Base-by-base conservation (phyloP, 2,113 vertebrate genomes). In the Rhagologus leucostigma region DNA sequence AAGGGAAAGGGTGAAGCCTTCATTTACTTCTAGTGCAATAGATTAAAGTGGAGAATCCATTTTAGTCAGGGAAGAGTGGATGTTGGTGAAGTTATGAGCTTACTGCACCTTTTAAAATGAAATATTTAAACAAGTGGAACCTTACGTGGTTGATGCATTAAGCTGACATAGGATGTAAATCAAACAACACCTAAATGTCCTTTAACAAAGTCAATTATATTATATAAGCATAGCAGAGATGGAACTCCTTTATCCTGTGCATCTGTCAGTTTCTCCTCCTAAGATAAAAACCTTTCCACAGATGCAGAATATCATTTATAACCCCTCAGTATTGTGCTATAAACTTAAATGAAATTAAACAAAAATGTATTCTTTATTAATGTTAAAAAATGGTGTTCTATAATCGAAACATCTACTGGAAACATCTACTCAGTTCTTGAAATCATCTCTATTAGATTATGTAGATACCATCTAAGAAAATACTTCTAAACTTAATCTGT, bases 371-470 rank as follows among this genome's bases (percentile, higher is more conserved):
- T 94, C 89, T 91, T 94, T 94, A 76, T 92, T 95, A 96, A 93
- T 81, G 79, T 76, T 65, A 63, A n/a, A 84, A 93, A 92, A 93
- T 65, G 59, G 16, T 39, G 35, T 95, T 53, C 11, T 44, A 24
- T 80, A 96, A 93, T 92, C 57, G 8, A 69, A 92, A 13, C 89
- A 70, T 94, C 71, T 94, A 24, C 94, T 88, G 90, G 94, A 96
- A 97, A 86, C 92, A 80, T 91, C 96, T 69, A 95, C 77, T 68
- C 94, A 57, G 62, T 75, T 97, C 94, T 96, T 97, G 97, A 98
- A 98, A 97, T 97, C 97, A 96, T 96, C 96, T 98, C 95, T 98
- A 98, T 98, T 98, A 98, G 98, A 98, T 98, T 98, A 98, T 98
- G 97, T 64, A 98, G 98, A 98, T 98, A 98, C 35, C 91, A 98